Percentiles rank a stretch among this genome's conserved stretches.
Evolutionary conservation across 2,113 vertebrate species (phyloP).

Genomic region (Petrocephalus zakoni): DNA sequence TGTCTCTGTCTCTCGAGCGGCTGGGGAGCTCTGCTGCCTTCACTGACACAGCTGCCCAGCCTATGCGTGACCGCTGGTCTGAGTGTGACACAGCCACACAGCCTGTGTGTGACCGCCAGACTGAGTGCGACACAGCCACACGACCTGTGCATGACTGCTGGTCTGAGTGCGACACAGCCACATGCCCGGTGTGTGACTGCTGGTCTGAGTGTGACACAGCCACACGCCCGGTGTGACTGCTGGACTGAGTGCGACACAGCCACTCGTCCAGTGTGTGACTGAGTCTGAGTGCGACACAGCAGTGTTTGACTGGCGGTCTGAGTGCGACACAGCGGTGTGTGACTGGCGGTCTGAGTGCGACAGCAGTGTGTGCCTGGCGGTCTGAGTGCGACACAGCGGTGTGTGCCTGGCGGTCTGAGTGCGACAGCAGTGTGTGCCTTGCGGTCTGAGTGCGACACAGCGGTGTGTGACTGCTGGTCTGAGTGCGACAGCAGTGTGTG

Average conservation of each 20-base stretch:
- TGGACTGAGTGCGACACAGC: not conserved
- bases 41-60: not conserved
- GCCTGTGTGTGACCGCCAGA: not conserved
- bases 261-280: not conserved
- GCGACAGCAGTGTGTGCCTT: too few relatives aligned
- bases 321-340: not conserved
- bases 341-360: not conserved
- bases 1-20: not conserved
- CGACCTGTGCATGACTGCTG: too few relatives aligned
- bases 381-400: too few relatives aligned
- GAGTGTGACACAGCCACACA: not conserved
- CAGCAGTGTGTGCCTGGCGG: too few relatives aligned
- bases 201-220: not conserved
- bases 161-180: too few relatives aligned
- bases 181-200: too few relatives aligned
- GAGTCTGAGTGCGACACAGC: too few relatives aligned
- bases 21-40: not conserved
- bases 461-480: too few relatives aligned
- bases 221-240: not conserved
- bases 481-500: too few relatives aligned
- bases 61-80: not conserved
- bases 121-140: too few relatives aligned
- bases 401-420: too few relatives aligned
- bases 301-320: not conserved
- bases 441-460: too few relatives aligned